These are phyloP conservation scores for Chouioia cunea DNA, from an alignment of 2,888 invertebrate species.

Conservation along the genomic window DNA sequence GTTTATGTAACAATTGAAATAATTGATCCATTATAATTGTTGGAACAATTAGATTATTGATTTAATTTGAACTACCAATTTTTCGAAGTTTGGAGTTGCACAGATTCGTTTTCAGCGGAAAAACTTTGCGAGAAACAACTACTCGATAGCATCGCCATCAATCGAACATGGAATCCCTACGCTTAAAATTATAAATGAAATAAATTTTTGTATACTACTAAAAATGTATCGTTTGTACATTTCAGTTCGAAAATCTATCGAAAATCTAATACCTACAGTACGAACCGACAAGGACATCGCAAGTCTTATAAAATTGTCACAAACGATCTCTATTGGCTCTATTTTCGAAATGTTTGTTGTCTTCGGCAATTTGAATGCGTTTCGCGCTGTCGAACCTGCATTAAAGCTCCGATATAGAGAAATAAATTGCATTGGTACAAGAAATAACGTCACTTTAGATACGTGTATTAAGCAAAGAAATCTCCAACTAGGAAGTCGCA, in stretches of 20 bases:
- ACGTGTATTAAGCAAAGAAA: conserved; percentile 59
- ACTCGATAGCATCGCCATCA: too few relatives aligned
- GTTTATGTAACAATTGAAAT: too few relatives aligned
- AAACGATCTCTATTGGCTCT: conserved; percentile 69
- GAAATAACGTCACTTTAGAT: conserved; percentile 55
- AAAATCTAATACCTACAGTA: conserved; percentile 72
- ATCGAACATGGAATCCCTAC: too few relatives aligned
- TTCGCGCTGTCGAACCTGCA: conserved; percentile 86
- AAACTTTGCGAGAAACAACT: too few relatives aligned
- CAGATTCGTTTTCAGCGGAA: too few relatives aligned
- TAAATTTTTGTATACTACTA: conserved; percentile 36
- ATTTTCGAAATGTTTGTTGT: conserved; percentile 81
- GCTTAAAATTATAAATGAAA: too few relatives aligned
- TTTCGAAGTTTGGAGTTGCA: too few relatives aligned
- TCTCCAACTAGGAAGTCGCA: conserved; percentile 68
- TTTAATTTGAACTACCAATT: too few relatives aligned
- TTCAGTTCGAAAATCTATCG: conserved; percentile 50
- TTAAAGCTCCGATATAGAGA: conserved; percentile 72
- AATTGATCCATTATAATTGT: too few relatives aligned
- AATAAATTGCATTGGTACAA: conserved; percentile 64
- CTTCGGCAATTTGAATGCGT: conserved; percentile 76
- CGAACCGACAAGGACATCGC: conserved; percentile 77
- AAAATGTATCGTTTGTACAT: conserved; percentile 45
- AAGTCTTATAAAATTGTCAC: conserved; percentile 68
- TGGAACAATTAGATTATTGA: too few relatives aligned